phyloP scores from a whole-genome alignment of 2,888 invertebrate species.

The Dicyrtomina minuta region DNA sequence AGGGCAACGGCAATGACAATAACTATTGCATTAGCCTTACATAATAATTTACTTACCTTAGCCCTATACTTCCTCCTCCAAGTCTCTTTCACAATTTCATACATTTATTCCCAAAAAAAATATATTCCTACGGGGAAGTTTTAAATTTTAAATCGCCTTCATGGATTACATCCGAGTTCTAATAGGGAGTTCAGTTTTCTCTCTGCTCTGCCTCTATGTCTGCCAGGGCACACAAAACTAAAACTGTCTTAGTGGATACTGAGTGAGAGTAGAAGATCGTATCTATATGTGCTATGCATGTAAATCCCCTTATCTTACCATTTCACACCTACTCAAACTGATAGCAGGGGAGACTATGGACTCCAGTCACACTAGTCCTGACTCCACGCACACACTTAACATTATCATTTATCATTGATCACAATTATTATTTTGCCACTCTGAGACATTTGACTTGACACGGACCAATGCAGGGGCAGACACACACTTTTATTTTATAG shows the following conservation, averaged over 20 bases:
- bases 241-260: not conserved
- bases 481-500: no score
- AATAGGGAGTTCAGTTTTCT: slow-evolving; percentile 12
- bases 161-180: slow-evolving; percentile 8
- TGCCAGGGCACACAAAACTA: not conserved
- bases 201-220: not conserved
- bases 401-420: no score
- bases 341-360: no score
- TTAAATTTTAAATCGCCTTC: slow-evolving; percentile 27
- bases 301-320: not conserved
- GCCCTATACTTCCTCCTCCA: no score
- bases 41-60: no score
- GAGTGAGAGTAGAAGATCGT: not conserved
- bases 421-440: no score
- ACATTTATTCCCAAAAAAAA: slow-evolving; percentile 21
- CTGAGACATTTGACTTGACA: no score
- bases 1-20: no score
- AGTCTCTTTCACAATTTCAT: slow-evolving; percentile 17
- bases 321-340: not conserved
- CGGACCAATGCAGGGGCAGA: no score
- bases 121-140: slow-evolving; percentile 20
- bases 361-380: no score
- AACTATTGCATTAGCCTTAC: no score
- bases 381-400: no score
- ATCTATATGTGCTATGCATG: not conserved